Evolutionary conservation across 2,797 vertebrate genomes (phyloP).

Genomic region (Sebastes glaucus): DNA sequence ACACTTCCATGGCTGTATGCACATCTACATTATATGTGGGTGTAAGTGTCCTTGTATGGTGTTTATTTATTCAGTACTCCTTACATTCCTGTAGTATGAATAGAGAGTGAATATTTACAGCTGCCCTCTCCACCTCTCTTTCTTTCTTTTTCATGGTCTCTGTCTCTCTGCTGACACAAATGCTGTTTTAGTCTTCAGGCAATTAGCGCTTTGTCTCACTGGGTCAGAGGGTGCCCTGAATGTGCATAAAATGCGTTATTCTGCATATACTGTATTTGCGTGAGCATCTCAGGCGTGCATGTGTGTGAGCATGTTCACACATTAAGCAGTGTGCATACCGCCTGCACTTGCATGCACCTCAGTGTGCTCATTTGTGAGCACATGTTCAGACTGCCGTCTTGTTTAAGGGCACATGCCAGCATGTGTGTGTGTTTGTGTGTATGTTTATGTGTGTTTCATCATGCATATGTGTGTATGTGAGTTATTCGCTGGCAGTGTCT

Average conservation of each 20-base stretch:
- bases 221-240: conserved; percentile 26
- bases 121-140: not conserved
- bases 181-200: conserved; percentile 27
- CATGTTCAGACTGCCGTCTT: not conserved
- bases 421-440: not conserved
- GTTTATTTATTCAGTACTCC: conserved; percentile 8
- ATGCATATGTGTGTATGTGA: not conserved
- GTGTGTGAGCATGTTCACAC: not conserved
- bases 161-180: conserved; percentile 27
- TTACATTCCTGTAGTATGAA: not conserved
- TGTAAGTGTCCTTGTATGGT: not conserved
- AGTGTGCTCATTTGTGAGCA: not conserved
- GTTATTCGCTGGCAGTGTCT: conserved; percentile 29
- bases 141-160: conserved; percentile 21
- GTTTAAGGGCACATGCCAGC: not conserved
- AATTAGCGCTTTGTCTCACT: conserved; percentile 26
- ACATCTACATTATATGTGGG: not conserved
- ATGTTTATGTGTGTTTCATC: not conserved
- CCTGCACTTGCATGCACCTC: not conserved
- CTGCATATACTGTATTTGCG: not conserved
- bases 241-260: conserved; percentile 30
- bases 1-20: not conserved
- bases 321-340: conserved; percentile 3
- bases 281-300: conserved; percentile 8
- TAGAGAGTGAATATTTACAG: conserved; percentile 24